Conservation (phyloP, 2,888 invertebrate species). For the Tetramorium bicarinatum region DNA sequence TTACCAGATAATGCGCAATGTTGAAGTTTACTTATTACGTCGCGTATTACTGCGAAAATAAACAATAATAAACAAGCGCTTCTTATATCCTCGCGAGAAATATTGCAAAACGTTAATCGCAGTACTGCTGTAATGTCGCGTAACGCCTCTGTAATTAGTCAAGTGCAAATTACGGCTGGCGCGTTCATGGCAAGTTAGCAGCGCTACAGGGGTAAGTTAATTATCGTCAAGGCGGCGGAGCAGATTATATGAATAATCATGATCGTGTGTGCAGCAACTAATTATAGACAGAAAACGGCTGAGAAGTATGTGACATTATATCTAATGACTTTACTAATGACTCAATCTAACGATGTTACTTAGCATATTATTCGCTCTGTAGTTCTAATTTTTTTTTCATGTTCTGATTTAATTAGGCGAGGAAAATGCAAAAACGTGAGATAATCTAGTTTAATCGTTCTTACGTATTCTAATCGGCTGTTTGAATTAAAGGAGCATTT, state of each 20-base stretch:
- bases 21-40: not conserved
- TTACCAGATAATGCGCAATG: constrained; percentile 3
- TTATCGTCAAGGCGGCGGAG: constrained; percentile 7
- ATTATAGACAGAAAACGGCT: constrained; percentile 9
- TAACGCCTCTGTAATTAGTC: constrained; percentile 34
- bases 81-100: constrained; percentile 6
- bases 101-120: constrained; percentile 13
- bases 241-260: constrained; percentile 40
- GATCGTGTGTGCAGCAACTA: constrained; percentile 11
- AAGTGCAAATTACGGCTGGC: constrained; percentile 32
- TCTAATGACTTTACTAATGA: not conserved
- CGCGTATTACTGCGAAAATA: not conserved
- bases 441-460: not conserved
- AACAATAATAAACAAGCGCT: not conserved
- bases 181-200: constrained; percentile 31
- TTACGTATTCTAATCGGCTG: not conserved
- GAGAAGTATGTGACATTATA: not conserved
- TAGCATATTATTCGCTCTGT: not conserved
- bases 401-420: not conserved
- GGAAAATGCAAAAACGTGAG: not conserved
- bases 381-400: not conserved
- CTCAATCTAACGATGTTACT: not conserved
- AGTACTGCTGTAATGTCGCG: not conserved
- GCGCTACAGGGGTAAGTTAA: constrained; percentile 32
- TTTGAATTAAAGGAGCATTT: not conserved